phyloP scores from a whole-genome alignment of 2,888 invertebrate genomes.

The Euplexia lucipara region DNA sequence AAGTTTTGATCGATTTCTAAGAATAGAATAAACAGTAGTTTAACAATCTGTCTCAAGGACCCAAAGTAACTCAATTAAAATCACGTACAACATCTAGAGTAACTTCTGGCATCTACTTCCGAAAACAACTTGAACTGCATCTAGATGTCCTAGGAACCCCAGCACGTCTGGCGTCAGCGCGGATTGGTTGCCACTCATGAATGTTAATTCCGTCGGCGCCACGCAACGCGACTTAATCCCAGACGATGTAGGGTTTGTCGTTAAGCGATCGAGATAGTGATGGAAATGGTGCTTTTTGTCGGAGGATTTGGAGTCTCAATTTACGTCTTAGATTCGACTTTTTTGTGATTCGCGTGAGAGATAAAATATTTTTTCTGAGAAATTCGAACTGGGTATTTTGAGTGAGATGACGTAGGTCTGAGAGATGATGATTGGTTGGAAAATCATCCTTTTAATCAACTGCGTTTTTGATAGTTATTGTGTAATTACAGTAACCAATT shows the following conservation, averaged over 20 bases:
- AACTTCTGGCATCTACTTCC: conserved; percentile 30
- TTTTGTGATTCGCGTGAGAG: conserved; percentile 1
- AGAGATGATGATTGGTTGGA: too few relatives aligned
- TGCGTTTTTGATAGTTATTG: too few relatives aligned
- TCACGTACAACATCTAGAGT: conserved; percentile 36
- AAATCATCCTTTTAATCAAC: too few relatives aligned
- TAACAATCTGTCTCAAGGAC: neutral
- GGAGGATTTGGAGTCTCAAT: conserved; percentile 25
- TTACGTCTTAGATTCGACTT: conserved; percentile 16
- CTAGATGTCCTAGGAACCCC: conserved; percentile 35
- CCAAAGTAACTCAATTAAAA: conserved; percentile 13
- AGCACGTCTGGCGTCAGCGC: conserved; percentile 35
- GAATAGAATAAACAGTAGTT: neutral
- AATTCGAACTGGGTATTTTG: neutral
- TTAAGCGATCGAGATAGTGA: conserved; percentile 56
- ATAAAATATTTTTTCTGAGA: neutral
- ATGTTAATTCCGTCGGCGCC: conserved; percentile 72
- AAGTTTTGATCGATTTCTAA: neutral
- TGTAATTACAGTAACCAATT: too few relatives aligned
- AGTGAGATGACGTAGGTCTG: neutral
- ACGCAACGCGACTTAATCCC: conserved; percentile 68
- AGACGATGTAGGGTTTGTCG: conserved; percentile 51
- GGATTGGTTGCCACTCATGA: conserved; percentile 72
- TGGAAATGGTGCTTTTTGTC: conserved; percentile 40
- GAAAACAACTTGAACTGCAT: conserved; percentile 33